Conservation (phyloP, 2,113 vertebrate species). For the Phalacrocorax brasilianus region DNA sequence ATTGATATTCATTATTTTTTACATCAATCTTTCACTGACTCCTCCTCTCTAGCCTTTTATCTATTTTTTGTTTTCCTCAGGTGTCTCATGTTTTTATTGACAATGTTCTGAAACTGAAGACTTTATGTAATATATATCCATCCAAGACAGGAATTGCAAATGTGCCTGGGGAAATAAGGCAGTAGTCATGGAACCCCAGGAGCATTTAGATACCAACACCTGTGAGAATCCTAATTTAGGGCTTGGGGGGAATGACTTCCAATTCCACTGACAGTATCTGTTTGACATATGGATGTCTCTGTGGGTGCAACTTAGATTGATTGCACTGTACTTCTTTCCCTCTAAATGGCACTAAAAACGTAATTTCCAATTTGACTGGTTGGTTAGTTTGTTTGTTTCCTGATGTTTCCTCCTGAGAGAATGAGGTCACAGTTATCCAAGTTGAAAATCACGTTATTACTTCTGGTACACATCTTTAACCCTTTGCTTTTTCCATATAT, state of each 20-base stretch:
- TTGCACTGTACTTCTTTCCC: background rate
- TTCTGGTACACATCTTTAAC: background rate
- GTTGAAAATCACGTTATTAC: conserved; percentile 28
- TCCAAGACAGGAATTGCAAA: background rate
- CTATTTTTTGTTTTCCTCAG: background rate
- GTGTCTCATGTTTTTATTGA: background rate
- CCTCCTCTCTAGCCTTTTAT: background rate
- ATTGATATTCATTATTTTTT: background rate
- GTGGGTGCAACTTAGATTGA: background rate
- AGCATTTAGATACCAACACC: background rate
- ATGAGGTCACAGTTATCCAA: background rate
- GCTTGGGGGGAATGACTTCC: background rate
- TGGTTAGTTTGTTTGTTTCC: conserved; percentile 26
- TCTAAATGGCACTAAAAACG: background rate
- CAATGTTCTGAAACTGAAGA: background rate
- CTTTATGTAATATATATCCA: background rate
- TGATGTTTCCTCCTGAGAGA: background rate
- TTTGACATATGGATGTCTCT: background rate
- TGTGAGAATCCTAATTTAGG: background rate
- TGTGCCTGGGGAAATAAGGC: background rate
- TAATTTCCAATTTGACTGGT: conserved; percentile 18
- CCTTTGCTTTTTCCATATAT: background rate
- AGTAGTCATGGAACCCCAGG: background rate
- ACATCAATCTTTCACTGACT: background rate
- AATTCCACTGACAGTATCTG: background rate